Percentiles rank a stretch among this genome's conserved stretches.
Evolutionary conservation across 2,797 vertebrate species (phyloP).

Genomic region (Macropus fuliginosus): DNA sequence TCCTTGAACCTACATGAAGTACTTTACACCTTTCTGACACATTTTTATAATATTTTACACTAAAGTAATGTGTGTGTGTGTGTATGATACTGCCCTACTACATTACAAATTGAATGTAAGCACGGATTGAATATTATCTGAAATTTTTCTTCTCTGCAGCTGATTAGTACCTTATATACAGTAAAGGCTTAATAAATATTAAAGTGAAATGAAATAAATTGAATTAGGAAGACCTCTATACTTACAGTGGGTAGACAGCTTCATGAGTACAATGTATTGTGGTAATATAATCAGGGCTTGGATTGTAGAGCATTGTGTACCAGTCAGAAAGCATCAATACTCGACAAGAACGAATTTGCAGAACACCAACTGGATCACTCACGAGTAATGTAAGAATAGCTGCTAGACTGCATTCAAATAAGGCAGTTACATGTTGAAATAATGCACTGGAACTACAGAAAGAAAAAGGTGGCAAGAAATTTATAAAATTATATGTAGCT

Average conservation of each 20-base stretch:
- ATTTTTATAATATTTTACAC: neutral
- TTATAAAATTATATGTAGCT: neutral
- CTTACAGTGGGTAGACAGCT: conserved; percentile 96
- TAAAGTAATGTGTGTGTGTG: neutral
- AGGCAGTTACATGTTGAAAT: conserved; percentile 93
- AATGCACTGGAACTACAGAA: conserved; percentile 92
- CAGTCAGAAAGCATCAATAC: conserved; percentile 97
- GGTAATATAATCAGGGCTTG: conserved; percentile 96
- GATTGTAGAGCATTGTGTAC: conserved; percentile 99
- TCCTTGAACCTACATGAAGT: neutral
- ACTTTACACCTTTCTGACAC: neutral
- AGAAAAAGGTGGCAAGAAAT: neutral
- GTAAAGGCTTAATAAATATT: neutral
- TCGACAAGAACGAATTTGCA: conserved; percentile 92
- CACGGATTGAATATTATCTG: neutral
- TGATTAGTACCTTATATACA: neutral
- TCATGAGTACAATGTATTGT: conserved; percentile 98
- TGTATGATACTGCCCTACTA: neutral
- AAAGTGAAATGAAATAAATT: neutral
- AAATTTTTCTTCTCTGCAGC: neutral
- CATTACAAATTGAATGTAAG: neutral
- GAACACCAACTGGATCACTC: conserved; percentile 90
- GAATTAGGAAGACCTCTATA: conserved; percentile 31
- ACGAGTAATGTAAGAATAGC: conserved; percentile 92
- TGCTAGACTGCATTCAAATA: conserved; percentile 92